These are phyloP conservation scores for Physella acuta DNA, from an alignment of 1,140 invertebrate genomes.

Conservation along the genomic window DNA sequence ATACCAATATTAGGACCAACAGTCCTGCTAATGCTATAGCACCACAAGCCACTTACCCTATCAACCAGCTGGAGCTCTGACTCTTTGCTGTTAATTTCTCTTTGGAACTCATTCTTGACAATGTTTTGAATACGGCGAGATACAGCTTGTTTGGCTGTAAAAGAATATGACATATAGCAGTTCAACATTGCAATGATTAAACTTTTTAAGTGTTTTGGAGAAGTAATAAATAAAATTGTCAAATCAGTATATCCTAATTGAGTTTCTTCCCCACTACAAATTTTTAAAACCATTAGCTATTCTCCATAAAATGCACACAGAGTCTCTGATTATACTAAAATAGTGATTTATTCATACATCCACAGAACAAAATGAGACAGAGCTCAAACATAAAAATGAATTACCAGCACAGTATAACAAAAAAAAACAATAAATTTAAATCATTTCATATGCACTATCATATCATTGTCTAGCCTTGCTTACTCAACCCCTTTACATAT, in stretches of 20 bases:
- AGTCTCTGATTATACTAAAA: too few species aligned
- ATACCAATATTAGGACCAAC: too few species aligned
- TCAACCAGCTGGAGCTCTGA: constrained; percentile 12
- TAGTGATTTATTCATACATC: too few species aligned
- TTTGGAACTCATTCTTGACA: constrained; percentile 16
- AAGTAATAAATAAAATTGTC: too few species aligned
- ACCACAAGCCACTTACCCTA: too few species aligned
- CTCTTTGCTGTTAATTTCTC: constrained; percentile 18
- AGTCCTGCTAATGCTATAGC: too few species aligned
- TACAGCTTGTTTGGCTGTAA: constrained; percentile 14
- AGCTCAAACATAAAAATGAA: neutral
- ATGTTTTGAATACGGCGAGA: neutral
- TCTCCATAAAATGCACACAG: too few species aligned
- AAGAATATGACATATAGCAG: neutral
- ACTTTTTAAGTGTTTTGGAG: too few species aligned
- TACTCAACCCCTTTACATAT: neutral
- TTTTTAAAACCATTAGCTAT: too few species aligned
- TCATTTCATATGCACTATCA: neutral
- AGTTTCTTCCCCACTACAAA: too few species aligned
- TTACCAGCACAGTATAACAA: neutral
- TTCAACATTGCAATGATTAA: too few species aligned
- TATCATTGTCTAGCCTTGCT: neutral
- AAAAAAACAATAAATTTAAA: neutral
- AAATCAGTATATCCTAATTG: too few species aligned
- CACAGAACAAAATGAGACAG: neutral